phyloP scores from a whole-genome alignment of 2,797 vertebrate species.

The Hypotaenidia okinawae region DNA sequence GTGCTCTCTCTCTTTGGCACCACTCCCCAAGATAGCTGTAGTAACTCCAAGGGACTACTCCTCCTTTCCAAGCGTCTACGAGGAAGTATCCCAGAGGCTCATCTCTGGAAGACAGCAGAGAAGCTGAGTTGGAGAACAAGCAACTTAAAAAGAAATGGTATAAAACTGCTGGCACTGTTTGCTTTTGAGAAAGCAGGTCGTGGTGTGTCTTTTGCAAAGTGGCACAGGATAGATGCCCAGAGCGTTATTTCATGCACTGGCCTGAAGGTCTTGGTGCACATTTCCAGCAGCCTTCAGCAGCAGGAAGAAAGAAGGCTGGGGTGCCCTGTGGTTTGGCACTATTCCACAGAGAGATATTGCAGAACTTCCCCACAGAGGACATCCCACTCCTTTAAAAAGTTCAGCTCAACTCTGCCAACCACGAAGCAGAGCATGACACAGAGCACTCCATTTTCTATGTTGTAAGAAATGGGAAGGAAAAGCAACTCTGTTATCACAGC shows the following conservation, averaged over 20 bases:
- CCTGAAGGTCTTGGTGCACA: not conserved
- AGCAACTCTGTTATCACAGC: not conserved
- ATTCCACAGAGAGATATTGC: not conserved
- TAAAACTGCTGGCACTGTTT: not conserved
- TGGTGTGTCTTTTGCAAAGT: not conserved
- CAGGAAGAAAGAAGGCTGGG: not conserved
- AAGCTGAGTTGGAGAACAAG: not conserved
- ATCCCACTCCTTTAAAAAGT: not conserved
- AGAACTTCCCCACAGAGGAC: not conserved
- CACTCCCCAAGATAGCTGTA: not conserved
- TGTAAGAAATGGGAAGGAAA: not conserved
- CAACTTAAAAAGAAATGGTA: not conserved
- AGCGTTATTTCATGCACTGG: not conserved
- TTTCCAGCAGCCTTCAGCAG: not conserved
- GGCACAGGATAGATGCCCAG: not conserved
- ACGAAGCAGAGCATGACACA: not conserved
- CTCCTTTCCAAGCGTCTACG: not conserved
- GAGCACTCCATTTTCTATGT: not conserved
- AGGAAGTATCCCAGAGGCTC: not conserved
- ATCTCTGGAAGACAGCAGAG: not conserved
- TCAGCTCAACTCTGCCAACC: not conserved
- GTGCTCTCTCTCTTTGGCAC: not conserved
- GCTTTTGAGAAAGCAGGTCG: not conserved
- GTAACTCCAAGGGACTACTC: not conserved
- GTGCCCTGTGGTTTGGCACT: not conserved